These are phyloP conservation scores for Rana temporaria DNA, from an alignment of 2,113 vertebrate genomes.

Conservation along the genomic window DNA sequence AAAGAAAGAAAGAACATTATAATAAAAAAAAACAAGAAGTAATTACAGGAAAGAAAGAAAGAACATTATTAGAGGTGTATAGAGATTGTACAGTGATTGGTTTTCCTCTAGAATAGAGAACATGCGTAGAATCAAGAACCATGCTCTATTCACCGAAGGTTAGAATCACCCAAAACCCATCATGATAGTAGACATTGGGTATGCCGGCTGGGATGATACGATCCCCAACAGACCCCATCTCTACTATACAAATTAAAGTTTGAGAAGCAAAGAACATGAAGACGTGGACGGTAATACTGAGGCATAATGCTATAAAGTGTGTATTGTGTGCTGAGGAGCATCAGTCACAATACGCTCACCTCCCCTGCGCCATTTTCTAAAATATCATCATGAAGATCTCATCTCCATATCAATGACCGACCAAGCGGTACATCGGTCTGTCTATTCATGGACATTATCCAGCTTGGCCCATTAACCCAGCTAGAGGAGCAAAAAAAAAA, in stretches of 20 bases:
- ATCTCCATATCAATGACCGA: background rate
- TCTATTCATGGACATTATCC: background rate
- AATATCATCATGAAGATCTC: too few species aligned
- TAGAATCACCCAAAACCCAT: background rate
- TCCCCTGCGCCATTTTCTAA: too few species aligned
- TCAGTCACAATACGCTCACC: conserved; percentile 3
- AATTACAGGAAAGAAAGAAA: too few species aligned
- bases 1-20: too few species aligned
- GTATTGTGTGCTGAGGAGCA: conserved; percentile 8
- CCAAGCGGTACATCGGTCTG: background rate
- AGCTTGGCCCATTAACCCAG: background rate
- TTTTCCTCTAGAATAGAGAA: background rate
- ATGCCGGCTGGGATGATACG: background rate
- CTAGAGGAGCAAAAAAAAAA: background rate
- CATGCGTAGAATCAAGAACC: conserved; percentile 2
- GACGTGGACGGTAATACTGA: background rate
- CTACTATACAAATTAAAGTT: background rate
- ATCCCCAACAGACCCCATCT: background rate
- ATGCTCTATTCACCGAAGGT: conserved; percentile 2
- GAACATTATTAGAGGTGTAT: background rate
- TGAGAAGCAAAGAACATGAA: background rate
- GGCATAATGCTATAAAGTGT: background rate
- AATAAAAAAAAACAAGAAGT: too few species aligned
- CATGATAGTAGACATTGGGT: background rate
- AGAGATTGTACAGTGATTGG: background rate